Evolutionary conservation across 2,888 invertebrate species (phyloP).

Genomic region (Noctua fimbriata): DNA sequence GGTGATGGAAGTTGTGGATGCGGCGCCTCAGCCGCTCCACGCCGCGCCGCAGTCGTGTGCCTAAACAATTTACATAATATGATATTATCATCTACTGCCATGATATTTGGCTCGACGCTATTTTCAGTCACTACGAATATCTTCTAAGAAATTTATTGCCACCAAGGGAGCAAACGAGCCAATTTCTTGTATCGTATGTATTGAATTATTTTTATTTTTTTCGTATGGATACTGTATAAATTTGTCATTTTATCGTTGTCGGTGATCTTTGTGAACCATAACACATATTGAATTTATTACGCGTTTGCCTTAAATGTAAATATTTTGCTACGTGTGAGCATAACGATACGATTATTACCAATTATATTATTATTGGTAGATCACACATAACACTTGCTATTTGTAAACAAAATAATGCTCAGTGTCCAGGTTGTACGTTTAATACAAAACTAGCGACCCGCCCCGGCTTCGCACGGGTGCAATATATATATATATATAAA

Average conservation of each 20-base stretch:
- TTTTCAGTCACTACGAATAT: conserved; percentile 74
- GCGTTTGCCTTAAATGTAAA: conserved; percentile 38
- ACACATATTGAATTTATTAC: conserved; percentile 50
- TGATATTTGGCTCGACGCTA: conserved; percentile 77
- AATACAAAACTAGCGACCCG: not conserved
- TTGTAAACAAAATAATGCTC: not conserved
- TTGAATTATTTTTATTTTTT: conserved; percentile 75
- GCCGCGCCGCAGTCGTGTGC: not conserved
- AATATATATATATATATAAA: no score
- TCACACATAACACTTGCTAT: not conserved
- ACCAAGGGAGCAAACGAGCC: conserved; percentile 73
- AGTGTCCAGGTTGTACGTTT: not conserved
- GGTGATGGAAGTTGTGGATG: conserved; percentile 44
- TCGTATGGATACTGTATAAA: conserved; percentile 61
- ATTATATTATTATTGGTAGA: conserved; percentile 7
- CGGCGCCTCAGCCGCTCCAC: conserved; percentile 9
- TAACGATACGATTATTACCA: conserved; percentile 12
- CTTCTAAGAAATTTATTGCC: conserved; percentile 77
- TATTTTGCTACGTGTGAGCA: conserved; percentile 38
- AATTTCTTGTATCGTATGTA: conserved; percentile 76
- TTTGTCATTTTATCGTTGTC: conserved; percentile 65
- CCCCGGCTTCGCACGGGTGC: no score
- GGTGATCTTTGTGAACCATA: conserved; percentile 55
- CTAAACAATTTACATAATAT: conserved; percentile 85
- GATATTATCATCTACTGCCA: conserved; percentile 79